Evolutionary conservation across 2,888 invertebrate genomes (phyloP).

Genomic region (Chymomyza procnemis): DNA sequence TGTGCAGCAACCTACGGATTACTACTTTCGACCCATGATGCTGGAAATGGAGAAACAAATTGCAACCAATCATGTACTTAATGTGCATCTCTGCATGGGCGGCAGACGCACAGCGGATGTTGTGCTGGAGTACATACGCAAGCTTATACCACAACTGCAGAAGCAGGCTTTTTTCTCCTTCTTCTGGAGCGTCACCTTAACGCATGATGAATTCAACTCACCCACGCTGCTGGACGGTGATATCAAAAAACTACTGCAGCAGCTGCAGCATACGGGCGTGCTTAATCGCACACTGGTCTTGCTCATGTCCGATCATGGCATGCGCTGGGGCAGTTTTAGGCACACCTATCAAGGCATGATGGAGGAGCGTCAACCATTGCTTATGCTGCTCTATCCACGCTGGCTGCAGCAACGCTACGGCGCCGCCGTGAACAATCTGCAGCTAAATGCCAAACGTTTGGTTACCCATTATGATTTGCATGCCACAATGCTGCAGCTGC

Average conservation of each 20-base stretch:
- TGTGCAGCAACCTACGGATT: slow-evolving; percentile 88
- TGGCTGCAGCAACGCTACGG: slow-evolving; percentile 84
- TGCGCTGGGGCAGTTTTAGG: slow-evolving; percentile 90
- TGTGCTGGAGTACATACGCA: slow-evolving; percentile 85
- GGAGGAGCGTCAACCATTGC: slow-evolving; percentile 92
- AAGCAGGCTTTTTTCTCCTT: slow-evolving; percentile 86
- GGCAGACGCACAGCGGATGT: slow-evolving; percentile 83
- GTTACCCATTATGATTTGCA: slow-evolving; percentile 92
- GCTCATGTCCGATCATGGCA: slow-evolving; percentile 93
- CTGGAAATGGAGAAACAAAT: slow-evolving; percentile 84
- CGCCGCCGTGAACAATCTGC: slow-evolving; percentile 83
- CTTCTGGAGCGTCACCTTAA: slow-evolving; percentile 90
- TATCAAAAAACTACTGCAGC: slow-evolving; percentile 56
- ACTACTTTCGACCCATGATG: slow-evolving; percentile 88
- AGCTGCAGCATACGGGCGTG: slow-evolving; percentile 81
- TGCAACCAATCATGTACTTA: slow-evolving; percentile 80
- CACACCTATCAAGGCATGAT: slow-evolving; percentile 89
- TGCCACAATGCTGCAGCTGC: slow-evolving; percentile 86
- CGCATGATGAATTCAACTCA: slow-evolving; percentile 91
- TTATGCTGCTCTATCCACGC: slow-evolving; percentile 85
- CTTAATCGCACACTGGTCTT: slow-evolving; percentile 79
- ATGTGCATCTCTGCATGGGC: slow-evolving; percentile 72
- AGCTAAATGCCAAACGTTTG: slow-evolving; percentile 83
- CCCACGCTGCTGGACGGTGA: slow-evolving; percentile 85
- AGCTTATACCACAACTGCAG: slow-evolving; percentile 82